Evolutionary conservation across 2,113 vertebrate species (phyloP), one percentile per base, ranked within the genome.

Genomic region (Spheniscus mendiculus): DNA sequence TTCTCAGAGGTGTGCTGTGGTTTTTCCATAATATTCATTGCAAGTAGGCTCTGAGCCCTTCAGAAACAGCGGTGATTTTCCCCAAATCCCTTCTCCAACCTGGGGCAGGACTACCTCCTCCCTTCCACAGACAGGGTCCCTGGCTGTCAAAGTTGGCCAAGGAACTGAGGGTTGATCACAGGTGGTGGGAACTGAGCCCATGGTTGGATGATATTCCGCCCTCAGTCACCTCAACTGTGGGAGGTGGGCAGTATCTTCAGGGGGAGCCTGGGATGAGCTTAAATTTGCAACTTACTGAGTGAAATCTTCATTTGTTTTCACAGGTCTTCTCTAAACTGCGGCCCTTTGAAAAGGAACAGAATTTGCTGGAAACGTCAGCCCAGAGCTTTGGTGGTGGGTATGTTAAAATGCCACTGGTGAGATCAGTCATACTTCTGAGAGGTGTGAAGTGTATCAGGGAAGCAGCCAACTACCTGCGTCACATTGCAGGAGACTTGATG

Each of bases 391-490:
- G 84, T 36, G 91, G 34, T 89, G 96, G 91, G 61, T 72, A 82
- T 82, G 96, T 63, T 85, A 2, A 97, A 97, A 97, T 97, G 97
- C 90, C 96, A 90, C 93, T 61, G 87, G 49, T 96, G 96, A 97
- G 92, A 21, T 95, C 96, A 97, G 95, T 20, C 30, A 52, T 90
- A 50, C 91, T 93, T 38, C 89, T 65, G 95, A 85, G 96, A 93
- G 94, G 96, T 95, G 97, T 95, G 96, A 97, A 97, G 96, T 3
- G 78, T 6, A 47, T 49, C 89, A 69, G 89, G 66, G 96, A 91
- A 88, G 96, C 87, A 95, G 97, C 96, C 97, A 97, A 72, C 77
- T 44, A 79, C 90, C 97, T 96, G 97, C 96, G 96, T 94, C 97
- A 97, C n/a, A 44, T 10, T 7, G 87, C 89, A 15, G 80, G 73